phyloP scores from a whole-genome alignment of 2,888 invertebrate genomes.

The Petrophora chlorosata region DNA sequence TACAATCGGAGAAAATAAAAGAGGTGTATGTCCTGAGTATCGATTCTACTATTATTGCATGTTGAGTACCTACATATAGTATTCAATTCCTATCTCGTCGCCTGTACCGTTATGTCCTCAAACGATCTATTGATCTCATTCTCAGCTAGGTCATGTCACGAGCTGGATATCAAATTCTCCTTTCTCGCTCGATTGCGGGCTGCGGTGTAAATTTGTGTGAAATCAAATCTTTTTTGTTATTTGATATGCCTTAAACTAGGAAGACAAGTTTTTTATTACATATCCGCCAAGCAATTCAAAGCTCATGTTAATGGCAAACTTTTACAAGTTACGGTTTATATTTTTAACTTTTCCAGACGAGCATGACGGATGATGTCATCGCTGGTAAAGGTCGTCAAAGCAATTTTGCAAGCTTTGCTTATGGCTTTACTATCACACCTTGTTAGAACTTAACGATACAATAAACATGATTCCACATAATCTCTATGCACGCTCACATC shows the following conservation, averaged over 20 bases:
- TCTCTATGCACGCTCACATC: not conserved
- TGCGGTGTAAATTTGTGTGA: constrained; percentile 34
- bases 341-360: too few species aligned
- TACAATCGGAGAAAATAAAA: not conserved
- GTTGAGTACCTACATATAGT: constrained; percentile 7
- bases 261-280: constrained; percentile 3
- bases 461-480: not conserved
- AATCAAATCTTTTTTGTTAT: constrained; percentile 37
- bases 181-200: constrained; percentile 31
- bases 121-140: constrained; percentile 39
- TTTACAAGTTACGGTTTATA: too few species aligned
- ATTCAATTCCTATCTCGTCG: constrained; percentile 15
- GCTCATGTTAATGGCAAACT: too few species aligned
- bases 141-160: constrained; percentile 31
- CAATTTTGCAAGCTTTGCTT: constrained; percentile 9
- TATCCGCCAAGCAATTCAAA: constrained; percentile 3
- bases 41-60: not conserved
- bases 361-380: constrained; percentile 3
- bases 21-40: not conserved
- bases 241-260: constrained; percentile 12
- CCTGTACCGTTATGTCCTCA: constrained; percentile 40
- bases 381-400: not conserved
- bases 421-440: too few species aligned
- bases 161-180: constrained; percentile 43
- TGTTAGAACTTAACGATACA: constrained; percentile 15